Percentiles rank a stretch among this genome's conserved stretches.
These are phyloP conservation scores for Papilio polytes DNA, from an alignment of 1,140 invertebrate species.

Conservation along the genomic window DNA sequence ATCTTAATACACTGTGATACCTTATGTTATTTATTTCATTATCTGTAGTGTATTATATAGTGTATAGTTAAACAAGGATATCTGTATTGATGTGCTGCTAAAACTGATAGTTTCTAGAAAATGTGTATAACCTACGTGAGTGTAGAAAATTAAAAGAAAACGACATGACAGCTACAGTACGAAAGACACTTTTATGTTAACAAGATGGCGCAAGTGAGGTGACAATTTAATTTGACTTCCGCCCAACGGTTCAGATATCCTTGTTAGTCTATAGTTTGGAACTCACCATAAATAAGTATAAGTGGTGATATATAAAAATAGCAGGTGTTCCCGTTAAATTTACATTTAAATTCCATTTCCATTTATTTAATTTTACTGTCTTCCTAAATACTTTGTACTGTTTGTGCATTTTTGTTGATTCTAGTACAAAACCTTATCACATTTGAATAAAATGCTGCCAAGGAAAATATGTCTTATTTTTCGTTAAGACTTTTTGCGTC, in stretches of 20 bases:
- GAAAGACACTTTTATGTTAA: no score
- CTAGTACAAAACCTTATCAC: not conserved
- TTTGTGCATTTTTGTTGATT: slow-evolving; percentile 4
- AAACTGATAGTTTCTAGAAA: no score
- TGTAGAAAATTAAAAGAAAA: no score
- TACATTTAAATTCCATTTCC: not conserved
- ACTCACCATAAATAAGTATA: not conserved
- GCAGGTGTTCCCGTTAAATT: not conserved
- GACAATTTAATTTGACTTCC: no score
- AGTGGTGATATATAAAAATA: not conserved
- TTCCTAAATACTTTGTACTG: not conserved
- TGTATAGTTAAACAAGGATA: not conserved
- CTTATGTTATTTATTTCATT: slow-evolving; percentile 15
- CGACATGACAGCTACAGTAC: no score
- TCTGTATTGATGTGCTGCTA: no score
- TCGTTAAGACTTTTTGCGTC: no score
- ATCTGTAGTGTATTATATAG: not conserved
- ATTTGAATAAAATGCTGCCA: not conserved
- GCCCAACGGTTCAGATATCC: no score
- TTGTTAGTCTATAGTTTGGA: not conserved
- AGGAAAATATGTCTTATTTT: not conserved
- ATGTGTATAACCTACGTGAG: no score
- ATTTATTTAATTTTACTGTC: not conserved
- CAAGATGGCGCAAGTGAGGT: no score
- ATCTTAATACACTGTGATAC: slow-evolving; percentile 8